A percentile compares a stretch with the other conserved stretches of the same genome.
These are phyloP conservation scores for Hipposideros larvatus DNA, from an alignment of 2,797 vertebrate genomes.

Conservation along the genomic window DNA sequence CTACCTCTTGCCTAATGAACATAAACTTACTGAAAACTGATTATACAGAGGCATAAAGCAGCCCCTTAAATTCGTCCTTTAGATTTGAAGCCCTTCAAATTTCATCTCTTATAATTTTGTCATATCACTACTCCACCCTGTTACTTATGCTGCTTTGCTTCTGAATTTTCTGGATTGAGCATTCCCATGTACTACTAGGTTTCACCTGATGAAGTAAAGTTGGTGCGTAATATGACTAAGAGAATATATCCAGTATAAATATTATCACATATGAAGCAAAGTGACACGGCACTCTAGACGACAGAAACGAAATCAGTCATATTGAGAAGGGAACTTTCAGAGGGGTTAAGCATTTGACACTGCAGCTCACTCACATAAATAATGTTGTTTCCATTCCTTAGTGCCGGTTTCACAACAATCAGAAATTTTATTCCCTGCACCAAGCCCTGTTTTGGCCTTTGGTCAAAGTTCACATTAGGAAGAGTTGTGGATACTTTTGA, in stretches of 20 bases:
- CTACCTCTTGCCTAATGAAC: background rate
- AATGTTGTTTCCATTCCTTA: constrained; percentile 4
- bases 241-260: background rate
- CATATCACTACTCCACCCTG: background rate
- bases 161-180: constrained; percentile 3
- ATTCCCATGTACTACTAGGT: background rate
- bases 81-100: constrained; percentile 15
- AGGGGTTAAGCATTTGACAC: background rate
- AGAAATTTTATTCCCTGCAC: background rate
- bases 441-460: background rate
- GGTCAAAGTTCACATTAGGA: background rate
- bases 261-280: background rate
- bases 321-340: background rate
- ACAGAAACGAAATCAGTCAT: background rate
- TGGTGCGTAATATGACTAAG: background rate
- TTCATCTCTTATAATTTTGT: background rate
- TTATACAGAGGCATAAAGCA: background rate
- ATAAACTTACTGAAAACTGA: background rate
- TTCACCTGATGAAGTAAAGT: background rate
- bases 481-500: constrained; percentile 32
- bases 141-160: background rate
- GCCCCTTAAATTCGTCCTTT: background rate
- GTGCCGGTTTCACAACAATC: background rate
- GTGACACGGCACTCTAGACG: background rate
- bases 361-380: background rate